Conservation (phyloP, 2,888 invertebrate genomes). For the Ischnura elegans region DNA sequence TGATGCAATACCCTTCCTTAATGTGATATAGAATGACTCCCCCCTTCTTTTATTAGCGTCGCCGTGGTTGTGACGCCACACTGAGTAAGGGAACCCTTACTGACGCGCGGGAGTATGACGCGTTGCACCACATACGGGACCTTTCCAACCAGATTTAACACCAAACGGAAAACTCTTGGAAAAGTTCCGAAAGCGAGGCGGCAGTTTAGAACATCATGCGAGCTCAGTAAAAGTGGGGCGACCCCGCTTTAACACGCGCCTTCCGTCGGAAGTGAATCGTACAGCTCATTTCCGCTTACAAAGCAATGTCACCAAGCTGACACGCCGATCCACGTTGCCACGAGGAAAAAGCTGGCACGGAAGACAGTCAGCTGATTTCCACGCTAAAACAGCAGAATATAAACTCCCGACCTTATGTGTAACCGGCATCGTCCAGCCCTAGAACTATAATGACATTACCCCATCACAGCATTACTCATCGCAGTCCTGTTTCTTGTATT, state of each 20-base stretch:
- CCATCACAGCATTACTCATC: neutral
- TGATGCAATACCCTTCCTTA: too few species aligned
- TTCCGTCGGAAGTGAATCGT: slow-evolving; percentile 5
- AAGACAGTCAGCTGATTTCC: neutral
- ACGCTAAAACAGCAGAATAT: neutral
- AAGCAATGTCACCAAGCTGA: neutral
- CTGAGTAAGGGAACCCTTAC: neutral
- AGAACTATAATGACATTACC: neutral
- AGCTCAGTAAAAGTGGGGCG: neutral
- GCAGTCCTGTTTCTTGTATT: neutral
- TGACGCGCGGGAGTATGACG: neutral
- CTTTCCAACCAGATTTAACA: neutral
- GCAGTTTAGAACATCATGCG: neutral
- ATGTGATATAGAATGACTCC: too few species aligned
- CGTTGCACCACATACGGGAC: neutral
- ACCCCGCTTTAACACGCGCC: neutral
- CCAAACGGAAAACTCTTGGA: neutral
- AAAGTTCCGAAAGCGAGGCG: neutral
- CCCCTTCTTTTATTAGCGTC: too few species aligned
- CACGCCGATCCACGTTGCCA: neutral
- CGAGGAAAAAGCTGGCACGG: neutral
- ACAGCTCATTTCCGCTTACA: neutral
- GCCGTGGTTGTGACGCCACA: neutral
- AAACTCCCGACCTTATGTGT: neutral
- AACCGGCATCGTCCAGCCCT: neutral